Conservation (phyloP, 2,113 vertebrate genomes). For the Leptocoma aspasia region DNA sequence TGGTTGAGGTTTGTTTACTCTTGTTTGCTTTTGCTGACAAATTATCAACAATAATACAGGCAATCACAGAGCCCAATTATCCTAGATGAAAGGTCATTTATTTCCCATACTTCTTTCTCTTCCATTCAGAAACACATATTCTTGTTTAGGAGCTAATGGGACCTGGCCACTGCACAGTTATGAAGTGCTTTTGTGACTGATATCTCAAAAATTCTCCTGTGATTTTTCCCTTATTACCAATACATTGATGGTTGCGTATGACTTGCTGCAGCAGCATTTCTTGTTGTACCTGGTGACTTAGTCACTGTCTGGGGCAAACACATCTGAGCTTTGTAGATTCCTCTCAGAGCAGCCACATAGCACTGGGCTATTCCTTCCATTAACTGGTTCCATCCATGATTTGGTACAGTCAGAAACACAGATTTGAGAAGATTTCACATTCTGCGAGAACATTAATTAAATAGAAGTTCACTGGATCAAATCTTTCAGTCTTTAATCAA, state of each 20-base stretch:
- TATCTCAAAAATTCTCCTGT: background rate
- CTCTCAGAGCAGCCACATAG: background rate
- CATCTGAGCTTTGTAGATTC: background rate
- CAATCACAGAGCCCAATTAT: background rate
- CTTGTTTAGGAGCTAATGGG: background rate
- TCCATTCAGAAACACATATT: background rate
- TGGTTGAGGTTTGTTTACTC: background rate
- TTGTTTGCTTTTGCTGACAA: background rate
- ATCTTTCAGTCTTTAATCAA: background rate
- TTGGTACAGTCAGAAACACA: background rate
- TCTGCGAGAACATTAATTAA: background rate
- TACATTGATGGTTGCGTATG: background rate
- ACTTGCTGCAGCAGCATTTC: background rate
- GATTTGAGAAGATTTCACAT: background rate
- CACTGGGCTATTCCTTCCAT: fast-evolving
- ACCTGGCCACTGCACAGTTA: background rate
- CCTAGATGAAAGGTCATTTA: background rate
- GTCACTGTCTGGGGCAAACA: background rate
- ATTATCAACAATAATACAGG: background rate
- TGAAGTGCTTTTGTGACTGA: background rate
- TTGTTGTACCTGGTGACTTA: background rate
- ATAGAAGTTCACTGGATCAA: background rate
- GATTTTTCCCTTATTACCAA: background rate
- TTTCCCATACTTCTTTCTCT: background rate
- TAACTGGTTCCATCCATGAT: background rate